Conservation (phyloP, 2,797 vertebrate species). For the Gymnothorax reevesii region DNA sequence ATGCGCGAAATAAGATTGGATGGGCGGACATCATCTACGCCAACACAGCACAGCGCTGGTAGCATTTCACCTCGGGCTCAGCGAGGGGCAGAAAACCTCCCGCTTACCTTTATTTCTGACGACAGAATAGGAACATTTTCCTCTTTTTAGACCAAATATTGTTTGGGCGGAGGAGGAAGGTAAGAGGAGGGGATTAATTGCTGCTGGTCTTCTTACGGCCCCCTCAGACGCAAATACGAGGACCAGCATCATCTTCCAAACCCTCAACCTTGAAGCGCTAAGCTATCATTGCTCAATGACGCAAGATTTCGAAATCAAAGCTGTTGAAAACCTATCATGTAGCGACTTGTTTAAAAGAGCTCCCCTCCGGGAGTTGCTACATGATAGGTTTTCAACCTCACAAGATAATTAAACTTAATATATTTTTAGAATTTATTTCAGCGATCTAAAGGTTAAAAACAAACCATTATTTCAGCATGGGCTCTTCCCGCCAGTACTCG, state of each 20-base stretch:
- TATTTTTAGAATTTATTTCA: too few species aligned
- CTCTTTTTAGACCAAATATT: background rate
- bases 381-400: too few species aligned
- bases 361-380: too few species aligned
- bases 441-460: too few species aligned
- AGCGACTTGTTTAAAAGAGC: too few species aligned
- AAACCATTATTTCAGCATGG: too few species aligned
- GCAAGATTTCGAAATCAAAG: too few species aligned
- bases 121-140: background rate
- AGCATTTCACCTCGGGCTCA: background rate
- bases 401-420: too few species aligned
- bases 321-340: too few species aligned
- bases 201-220: constrained; percentile 24
- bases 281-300: background rate
- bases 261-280: background rate
- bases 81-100: background rate
- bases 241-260: background rate
- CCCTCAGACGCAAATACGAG: constrained; percentile 16
- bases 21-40: background rate
- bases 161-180: background rate
- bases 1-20: background rate
- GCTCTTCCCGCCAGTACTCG: too few species aligned
- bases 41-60: background rate
- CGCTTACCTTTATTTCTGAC: background rate
- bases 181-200: constrained; percentile 18